Evolutionary conservation across 2,888 invertebrate genomes (phyloP), one percentile per base, ranked within the genome.

Genomic region (Asteroscopus sphinx): DNA sequence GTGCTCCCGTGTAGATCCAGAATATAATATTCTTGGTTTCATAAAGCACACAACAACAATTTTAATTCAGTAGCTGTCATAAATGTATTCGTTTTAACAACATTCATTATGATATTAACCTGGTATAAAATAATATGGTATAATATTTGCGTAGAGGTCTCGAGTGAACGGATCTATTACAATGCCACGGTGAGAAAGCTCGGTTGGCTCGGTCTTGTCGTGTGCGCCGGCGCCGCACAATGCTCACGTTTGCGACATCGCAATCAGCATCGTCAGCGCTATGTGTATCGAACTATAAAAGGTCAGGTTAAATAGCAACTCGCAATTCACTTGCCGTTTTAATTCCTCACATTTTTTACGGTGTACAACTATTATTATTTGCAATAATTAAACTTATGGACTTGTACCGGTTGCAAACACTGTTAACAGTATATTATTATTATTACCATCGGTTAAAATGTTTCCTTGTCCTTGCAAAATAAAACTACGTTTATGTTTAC

Each of bases 121-220:
- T 63, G 21, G 39, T 68, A 46, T 70, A 60, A 54, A 65, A 68
- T 73, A 73, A 70, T 63, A 47, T 52, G 41, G 62, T 69, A 68
- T 63, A 65, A 73, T 77, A 82, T 87, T 83, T 77, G 76, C 69
- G 77, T 80, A 82, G 81, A 87, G 83, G 87, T 85, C 82, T 85
- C 73, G 80, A 87, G 90, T 88, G 90, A 89, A 86, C 83, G 88
- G 84, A 83, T 85, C 81, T 80, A 81, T 82, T 85, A 87, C 87
- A 90, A 90, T 90, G 86, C 89, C 87, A 85, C 82, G 79, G 82
- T 83, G 88, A 89, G 90, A 92, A 91, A 91, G 90, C 89, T 87
- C 81, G 72, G 51, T 67, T 72, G 91, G 90, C 89, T 87, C 81
- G 72, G 51, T 67, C 73, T 73, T 70, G 69, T 78, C 79, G 80